phyloP scores from a whole-genome alignment of 2,113 vertebrate genomes.

The Prunella fulvescens region DNA sequence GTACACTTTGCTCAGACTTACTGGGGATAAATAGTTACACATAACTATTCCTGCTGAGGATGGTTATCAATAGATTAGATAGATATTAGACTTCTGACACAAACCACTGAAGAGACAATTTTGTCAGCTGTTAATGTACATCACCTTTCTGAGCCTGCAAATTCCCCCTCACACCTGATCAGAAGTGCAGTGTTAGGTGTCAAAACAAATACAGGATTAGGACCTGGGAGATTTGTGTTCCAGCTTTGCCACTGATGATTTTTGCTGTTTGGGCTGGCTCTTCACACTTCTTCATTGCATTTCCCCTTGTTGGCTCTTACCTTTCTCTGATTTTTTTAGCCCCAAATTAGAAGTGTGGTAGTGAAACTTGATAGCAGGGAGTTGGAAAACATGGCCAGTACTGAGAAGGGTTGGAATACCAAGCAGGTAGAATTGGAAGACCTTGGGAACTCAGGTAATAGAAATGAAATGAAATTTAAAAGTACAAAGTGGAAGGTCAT shows the following conservation, averaged over 20 bases:
- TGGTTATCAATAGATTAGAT: background rate
- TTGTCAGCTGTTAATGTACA: background rate
- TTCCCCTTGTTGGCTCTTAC: background rate
- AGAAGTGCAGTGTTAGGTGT: background rate
- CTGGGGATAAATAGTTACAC: background rate
- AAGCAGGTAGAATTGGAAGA: slow-evolving; percentile 15
- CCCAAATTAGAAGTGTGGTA: background rate
- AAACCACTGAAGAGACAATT: background rate
- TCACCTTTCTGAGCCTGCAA: background rate
- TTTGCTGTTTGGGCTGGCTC: background rate
- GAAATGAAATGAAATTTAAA: slow-evolving; percentile 59
- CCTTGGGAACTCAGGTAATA: slow-evolving; percentile 34
- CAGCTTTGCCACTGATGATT: background rate
- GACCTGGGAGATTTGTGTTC: background rate
- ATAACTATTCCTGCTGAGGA: background rate
- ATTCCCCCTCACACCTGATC: background rate
- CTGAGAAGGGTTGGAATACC: slow-evolving; percentile 17
- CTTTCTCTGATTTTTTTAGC: background rate
- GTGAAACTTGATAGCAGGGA: background rate
- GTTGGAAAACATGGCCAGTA: background rate
- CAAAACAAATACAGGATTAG: background rate
- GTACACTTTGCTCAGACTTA: background rate
- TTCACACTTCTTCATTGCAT: background rate
- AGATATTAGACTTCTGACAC: background rate
- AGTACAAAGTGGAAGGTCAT: slow-evolving; percentile 45